Evolutionary conservation across 2,113 vertebrate species (phyloP), one percentile per base, ranked within the genome.

Genomic region (Gambusia affinis): DNA sequence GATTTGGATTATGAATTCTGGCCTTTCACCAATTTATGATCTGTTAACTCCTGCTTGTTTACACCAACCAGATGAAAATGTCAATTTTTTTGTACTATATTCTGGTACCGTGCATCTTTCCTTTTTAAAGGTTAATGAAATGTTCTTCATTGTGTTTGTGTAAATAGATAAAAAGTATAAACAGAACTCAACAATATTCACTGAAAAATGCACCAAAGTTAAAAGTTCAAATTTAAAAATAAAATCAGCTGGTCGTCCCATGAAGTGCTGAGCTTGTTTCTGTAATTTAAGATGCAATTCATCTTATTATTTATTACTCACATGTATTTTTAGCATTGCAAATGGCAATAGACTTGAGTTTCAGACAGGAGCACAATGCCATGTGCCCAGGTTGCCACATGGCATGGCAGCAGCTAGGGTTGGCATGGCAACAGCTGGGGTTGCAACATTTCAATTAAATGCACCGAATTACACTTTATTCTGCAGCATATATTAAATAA

Each of bases 261-360:
- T 1, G 3, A 42, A 12, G 35, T n/a, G 64, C 64, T 44, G 30
- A 63, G 30, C 30, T 62, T 19, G 30, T 17, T 62, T 14, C 10
- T 47, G 66, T 71, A 27, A 44, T 11, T 78, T 30, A 35, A 39
- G 60, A 57, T 54, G 57, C 64, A 24, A 37, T 24, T 27, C 31
- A 15, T 54, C 47, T 57, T 12, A 60, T 27, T 3, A 17, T 60
- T 60, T 28, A 28, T 70, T 8, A 8, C 31, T 70, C n/a, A 39
- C n/a, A 3, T 15, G 64, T 65, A 39, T 39, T 37, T 35, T 60
- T 35, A 42, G 70, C 33, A 15, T 27, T 61, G 69, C 57, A 61
- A 72, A 60, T 8, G 10, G 47, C 54, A 70, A 31, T 37, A 11
- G 67, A 57, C 31, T 60, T 72, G 60, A 19, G n/a, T 72, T 70